Conservation (phyloP, 2,113 vertebrate genomes). For the Corythaeola cristata region DNA sequence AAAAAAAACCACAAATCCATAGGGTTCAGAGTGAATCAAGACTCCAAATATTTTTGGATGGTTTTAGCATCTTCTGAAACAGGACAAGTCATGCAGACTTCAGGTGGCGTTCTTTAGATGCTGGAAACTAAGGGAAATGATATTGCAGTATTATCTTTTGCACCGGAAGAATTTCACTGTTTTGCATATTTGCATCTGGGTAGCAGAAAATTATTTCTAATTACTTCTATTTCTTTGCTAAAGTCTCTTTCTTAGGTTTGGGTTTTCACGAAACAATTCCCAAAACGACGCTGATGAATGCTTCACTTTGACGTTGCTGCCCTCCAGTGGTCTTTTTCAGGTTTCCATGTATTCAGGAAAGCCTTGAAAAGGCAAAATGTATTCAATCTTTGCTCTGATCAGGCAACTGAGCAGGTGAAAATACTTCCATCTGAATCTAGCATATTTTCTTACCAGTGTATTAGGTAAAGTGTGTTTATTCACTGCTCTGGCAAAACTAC, state of each 20-base stretch:
- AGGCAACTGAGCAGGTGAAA: neutral
- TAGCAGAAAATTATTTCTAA: neutral
- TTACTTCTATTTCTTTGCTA: neutral
- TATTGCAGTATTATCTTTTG: neutral
- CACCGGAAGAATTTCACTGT: neutral
- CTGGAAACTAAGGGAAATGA: neutral
- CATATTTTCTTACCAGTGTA: neutral
- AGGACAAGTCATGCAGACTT: neutral
- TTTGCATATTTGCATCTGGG: neutral
- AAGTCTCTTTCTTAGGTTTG: neutral
- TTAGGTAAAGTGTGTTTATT: neutral
- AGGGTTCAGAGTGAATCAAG: neutral
- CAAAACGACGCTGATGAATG: accelerated
- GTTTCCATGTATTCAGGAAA: neutral
- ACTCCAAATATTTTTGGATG: neutral
- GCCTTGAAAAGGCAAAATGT: neutral
- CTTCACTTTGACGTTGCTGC: constrained; percentile 51
- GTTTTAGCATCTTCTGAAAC: neutral
- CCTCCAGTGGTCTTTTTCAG: constrained; percentile 11
- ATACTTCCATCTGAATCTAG: neutral
- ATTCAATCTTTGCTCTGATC: neutral
- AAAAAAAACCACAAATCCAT: neutral
- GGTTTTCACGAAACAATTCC: accelerated
- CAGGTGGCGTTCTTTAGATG: neutral
- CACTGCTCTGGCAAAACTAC: neutral